phyloP scores from a whole-genome alignment of 2,888 invertebrate species.

The Apotomis turbidana region DNA sequence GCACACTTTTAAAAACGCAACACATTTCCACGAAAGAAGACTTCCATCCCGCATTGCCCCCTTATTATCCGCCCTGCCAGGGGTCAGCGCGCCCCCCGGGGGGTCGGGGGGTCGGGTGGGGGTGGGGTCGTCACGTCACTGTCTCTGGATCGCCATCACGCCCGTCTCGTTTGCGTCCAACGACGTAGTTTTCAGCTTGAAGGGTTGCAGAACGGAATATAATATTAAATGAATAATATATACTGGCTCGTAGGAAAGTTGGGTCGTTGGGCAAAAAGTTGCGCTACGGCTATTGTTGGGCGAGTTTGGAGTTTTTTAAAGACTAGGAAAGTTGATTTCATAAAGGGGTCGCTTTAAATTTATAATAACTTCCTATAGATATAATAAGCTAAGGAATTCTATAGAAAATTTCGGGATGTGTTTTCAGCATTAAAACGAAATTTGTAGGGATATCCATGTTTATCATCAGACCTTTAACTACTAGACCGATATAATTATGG shows the following conservation, averaged over 20 bases:
- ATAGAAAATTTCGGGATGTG: not conserved
- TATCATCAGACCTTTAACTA: too few species aligned
- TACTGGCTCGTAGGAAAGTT: conserved; percentile 28
- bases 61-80: conserved; percentile 71
- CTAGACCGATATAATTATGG: too few species aligned
- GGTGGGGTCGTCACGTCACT: conserved; percentile 76
- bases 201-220: conserved; percentile 62
- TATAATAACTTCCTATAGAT: not conserved
- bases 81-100: conserved; percentile 61
- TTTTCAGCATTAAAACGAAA: too few species aligned
- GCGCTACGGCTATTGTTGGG: conserved; percentile 21
- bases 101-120: conserved; percentile 44
- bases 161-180: conserved; percentile 78
- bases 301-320: conserved; percentile 18
- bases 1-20: conserved; percentile 59
- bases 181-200: conserved; percentile 72
- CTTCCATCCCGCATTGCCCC: conserved; percentile 67
- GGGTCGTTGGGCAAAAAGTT: conserved; percentile 32
- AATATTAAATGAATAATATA: conserved; percentile 44
- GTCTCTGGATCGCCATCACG: conserved; percentile 77
- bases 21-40: conserved; percentile 71
- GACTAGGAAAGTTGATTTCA: not conserved
- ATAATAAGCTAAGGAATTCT: not conserved
- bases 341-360: not conserved
- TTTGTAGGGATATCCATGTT: too few species aligned